These are phyloP conservation scores for Temnothorax curvispinosus DNA, from an alignment of 1,140 invertebrate genomes.

Conservation along the genomic window DNA sequence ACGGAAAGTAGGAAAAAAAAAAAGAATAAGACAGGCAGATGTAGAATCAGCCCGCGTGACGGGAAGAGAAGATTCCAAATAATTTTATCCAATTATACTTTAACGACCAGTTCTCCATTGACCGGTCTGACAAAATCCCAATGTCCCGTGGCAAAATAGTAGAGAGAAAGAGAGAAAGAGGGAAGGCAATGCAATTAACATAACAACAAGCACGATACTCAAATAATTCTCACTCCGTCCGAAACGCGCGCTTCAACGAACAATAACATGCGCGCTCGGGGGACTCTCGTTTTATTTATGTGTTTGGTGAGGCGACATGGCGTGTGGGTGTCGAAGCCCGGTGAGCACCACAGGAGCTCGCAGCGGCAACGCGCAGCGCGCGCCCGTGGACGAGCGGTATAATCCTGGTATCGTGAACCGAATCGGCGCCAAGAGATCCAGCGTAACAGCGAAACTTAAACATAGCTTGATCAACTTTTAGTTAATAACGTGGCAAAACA, in stretches of 20 bases:
- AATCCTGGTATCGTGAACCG: constrained; percentile 14
- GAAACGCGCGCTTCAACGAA: constrained; percentile 45
- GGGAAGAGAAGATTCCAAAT: constrained; percentile 18
- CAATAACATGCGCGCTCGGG: constrained; percentile 61
- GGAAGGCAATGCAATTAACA: constrained; percentile 33
- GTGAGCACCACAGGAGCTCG: constrained; percentile 82
- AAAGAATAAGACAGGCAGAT: neutral
- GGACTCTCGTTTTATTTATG: constrained; percentile 79
- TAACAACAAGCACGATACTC: constrained; percentile 48
- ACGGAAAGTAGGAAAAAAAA: neutral
- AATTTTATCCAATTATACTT: constrained; percentile 60
- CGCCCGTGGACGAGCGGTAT: constrained; percentile 46
- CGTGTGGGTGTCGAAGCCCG: constrained; percentile 85
- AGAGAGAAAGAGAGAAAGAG: constrained; percentile 14
- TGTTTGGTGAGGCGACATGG: constrained; percentile 83
- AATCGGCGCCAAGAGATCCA: constrained; percentile 3
- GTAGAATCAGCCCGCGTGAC: neutral
- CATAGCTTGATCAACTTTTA: neutral
- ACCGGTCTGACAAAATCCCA: constrained; percentile 30
- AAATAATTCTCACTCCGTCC: constrained; percentile 28
- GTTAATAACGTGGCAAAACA: constrained; percentile 4
- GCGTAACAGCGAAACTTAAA: neutral
- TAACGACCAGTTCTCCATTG: constrained; percentile 48
- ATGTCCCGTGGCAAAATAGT: constrained; percentile 38
- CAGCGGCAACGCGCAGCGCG: constrained; percentile 71